Evolutionary conservation across 2,888 invertebrate genomes (phyloP), one percentile per base, ranked within the genome.

Genomic region (Erpobdella octoculata): DNA sequence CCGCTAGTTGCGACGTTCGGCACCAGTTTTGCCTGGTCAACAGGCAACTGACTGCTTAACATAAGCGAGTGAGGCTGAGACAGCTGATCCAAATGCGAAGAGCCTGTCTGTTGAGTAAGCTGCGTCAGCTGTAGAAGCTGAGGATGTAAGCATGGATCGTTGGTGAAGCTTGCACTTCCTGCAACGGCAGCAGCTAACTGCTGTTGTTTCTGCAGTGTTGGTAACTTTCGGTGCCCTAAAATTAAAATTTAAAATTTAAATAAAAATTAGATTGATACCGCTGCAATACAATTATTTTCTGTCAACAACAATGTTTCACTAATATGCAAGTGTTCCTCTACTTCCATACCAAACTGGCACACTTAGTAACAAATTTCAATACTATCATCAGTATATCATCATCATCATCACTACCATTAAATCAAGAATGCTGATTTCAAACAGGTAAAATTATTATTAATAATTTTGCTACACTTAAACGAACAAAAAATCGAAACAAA

Each of bases 161-260:
- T 35, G 2, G 67, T 18, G 33, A 58, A 35, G n/a, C 33, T 53
- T 76, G 78, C 70, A 76, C 78, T 61, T 77, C 80, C 53, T 78
- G 79, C 9, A 36, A 73, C 68, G 72, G 73, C 73, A 71, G 78
- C 73, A 71, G 76, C 71, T 61, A 76, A 73, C 25, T 70, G 74
- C 68, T 72, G 72, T 37, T 64, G 28, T 62, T 71, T 61, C 71
- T 65, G 64, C 18, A 64, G 37, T 15, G 64, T 59, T 46, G 64
- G 64, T 21, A 71, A 37, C 65, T 62, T 71, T n/a, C 71, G 46
- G 66, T 71, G 71, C 8, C 69, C 69, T 69, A 46, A 31, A 5
- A 35, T 31, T 33, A 28, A 1, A 62, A 62, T 28, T 62, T 33
- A 53, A 25, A 2, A 53, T 28, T 53, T 53, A 53, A 53, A 1